Evolutionary conservation across 2,113 vertebrate species (phyloP).

Genomic region (Lichenostomus cassidix): DNA sequence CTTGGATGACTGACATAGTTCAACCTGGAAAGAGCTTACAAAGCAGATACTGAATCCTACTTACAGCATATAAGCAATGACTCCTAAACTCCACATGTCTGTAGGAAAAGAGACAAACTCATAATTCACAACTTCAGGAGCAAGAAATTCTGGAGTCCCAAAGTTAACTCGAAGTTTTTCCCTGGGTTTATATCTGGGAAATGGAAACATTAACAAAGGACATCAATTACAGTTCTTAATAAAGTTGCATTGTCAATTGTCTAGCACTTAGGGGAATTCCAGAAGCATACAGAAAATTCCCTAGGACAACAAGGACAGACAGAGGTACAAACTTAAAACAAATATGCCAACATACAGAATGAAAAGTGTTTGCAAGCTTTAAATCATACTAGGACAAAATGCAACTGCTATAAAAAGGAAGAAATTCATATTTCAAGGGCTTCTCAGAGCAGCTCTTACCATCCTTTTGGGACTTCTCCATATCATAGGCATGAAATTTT

Average conservation of each 20-base stretch:
- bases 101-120: constrained; percentile 98
- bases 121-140: constrained; percentile 96
- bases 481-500: background rate
- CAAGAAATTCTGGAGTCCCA: constrained; percentile 95
- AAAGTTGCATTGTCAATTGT: background rate
- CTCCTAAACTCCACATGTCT: constrained; percentile 98
- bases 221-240: background rate
- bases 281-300: background rate
- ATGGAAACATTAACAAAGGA: background rate
- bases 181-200: constrained; percentile 89
- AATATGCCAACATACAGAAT: background rate
- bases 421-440: background rate
- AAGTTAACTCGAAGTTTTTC: constrained; percentile 96
- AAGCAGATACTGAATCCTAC: constrained; percentile 46
- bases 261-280: background rate
- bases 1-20: background rate
- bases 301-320: background rate
- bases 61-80: constrained; percentile 98
- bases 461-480: background rate
- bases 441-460: background rate
- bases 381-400: background rate
- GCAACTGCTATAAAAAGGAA: background rate
- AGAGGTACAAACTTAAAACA: background rate
- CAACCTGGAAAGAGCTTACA: background rate
- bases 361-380: background rate